These are phyloP conservation scores for Drosophila ambigua DNA, from an alignment of 1,140 invertebrate species.

Conservation along the genomic window DNA sequence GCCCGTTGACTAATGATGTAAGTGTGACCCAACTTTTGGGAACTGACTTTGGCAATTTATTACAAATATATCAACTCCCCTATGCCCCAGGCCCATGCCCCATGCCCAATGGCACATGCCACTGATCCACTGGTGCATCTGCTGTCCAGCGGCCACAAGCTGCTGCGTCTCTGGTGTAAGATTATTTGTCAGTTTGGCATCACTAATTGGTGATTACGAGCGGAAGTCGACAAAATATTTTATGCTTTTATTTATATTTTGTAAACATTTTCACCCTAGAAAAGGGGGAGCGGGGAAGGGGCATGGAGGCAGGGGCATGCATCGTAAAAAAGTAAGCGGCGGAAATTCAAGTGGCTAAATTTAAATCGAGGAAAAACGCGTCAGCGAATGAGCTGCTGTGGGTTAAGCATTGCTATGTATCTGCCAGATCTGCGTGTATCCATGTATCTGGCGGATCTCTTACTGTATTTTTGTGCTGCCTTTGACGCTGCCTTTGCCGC, in stretches of 20 bases:
- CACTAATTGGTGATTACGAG: conserved; percentile 83
- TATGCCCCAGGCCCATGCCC: too few relatives aligned
- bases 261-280: conserved; percentile 46
- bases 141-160: conserved; percentile 19
- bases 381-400: conserved; percentile 41
- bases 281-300: conserved; percentile 11
- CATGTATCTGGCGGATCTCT: conserved; percentile 16
- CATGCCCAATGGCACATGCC: not conserved
- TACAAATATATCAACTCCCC: conserved; percentile 75
- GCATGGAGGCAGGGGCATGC: not conserved
- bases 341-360: conserved; percentile 78
- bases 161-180: conserved; percentile 48
- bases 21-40: conserved; percentile 72
- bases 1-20: conserved; percentile 63
- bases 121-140: conserved; percentile 4
- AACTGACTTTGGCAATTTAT: conserved; percentile 66
- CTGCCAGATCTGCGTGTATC: conserved; percentile 37
- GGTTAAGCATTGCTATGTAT: conserved; percentile 9
- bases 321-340: conserved; percentile 46
- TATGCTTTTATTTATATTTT: conserved; percentile 79
- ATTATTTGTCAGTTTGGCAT: conserved; percentile 82
- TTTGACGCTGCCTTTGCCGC: not conserved
- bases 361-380: conserved; percentile 52
- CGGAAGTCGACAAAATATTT: conserved; percentile 83
- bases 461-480: too few relatives aligned